These are phyloP conservation scores for Ophonus ardosiacus DNA, from an alignment of 2,888 invertebrate genomes.

Conservation along the genomic window DNA sequence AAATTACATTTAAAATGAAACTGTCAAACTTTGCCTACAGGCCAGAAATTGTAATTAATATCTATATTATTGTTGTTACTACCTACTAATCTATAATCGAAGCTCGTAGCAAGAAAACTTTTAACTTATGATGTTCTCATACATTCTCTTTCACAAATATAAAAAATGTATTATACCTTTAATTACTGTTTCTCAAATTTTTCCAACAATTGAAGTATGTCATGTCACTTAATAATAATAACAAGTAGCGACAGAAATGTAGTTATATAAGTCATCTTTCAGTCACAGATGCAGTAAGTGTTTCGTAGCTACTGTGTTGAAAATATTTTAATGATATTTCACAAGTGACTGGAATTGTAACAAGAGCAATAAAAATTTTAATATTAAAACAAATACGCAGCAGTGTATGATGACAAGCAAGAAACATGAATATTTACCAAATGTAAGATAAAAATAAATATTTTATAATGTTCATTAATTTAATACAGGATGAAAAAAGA, in stretches of 20 bases:
- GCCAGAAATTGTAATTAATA: constrained; percentile 6
- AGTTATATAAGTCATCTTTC: constrained; percentile 16
- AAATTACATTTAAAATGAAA: neutral
- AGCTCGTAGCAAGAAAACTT: neutral
- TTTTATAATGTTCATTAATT: no score
- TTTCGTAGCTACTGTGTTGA: constrained; percentile 24
- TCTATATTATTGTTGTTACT: neutral
- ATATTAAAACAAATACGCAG: neutral
- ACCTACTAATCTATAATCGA: constrained; percentile 2
- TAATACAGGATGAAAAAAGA: no score
- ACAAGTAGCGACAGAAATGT: constrained; percentile 4
- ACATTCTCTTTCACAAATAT: constrained; percentile 15
- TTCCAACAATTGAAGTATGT: constrained; percentile 31
- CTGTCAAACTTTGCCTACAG: constrained; percentile 6
- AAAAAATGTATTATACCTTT: constrained; percentile 3
- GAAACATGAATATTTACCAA: no score
- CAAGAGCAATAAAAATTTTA: neutral
- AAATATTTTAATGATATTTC: constrained; percentile 27
- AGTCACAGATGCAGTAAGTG: constrained; percentile 11
- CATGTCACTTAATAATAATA: constrained; percentile 8
- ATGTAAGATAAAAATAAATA: no score
- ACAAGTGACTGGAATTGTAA: neutral
- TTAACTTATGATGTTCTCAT: constrained; percentile 12
- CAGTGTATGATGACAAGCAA: no score
- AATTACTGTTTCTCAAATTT: constrained; percentile 33